Evolutionary conservation across 92 coral and sea anemone genomes (phyloP).

Genomic region (Bergia puertoricense): DNA sequence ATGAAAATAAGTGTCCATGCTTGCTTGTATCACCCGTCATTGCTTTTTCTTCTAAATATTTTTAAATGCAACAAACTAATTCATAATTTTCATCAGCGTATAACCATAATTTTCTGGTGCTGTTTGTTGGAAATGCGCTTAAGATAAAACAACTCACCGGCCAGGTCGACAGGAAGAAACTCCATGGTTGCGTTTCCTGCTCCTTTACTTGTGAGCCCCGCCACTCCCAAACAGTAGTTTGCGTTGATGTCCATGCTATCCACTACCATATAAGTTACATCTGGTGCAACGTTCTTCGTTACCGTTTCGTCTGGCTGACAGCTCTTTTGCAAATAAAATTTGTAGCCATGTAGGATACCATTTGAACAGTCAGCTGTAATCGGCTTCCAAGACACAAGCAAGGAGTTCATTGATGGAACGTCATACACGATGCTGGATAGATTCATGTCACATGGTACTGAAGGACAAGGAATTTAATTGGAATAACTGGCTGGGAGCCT

Average conservation of each 20-base stretch:
- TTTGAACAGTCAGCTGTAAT: not conserved
- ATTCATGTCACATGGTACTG: conserved; percentile 9
- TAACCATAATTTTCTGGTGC: no score
- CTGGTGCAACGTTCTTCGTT: not conserved
- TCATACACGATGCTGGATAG: not conserved
- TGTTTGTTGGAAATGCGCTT: not conserved
- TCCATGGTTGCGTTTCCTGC: conserved; percentile 12
- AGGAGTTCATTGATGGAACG: not conserved
- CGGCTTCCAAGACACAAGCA: conserved; percentile 11
- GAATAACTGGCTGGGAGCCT: no score
- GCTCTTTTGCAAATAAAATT: not conserved
- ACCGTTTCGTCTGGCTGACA: conserved; percentile 2
- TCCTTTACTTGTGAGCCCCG: conserved; percentile 4
- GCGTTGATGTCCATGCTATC: not conserved
- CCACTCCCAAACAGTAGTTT: conserved; percentile 26
- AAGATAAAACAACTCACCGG: conserved; percentile 1
- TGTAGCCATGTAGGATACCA: conserved; percentile 10
- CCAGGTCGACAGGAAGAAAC: conserved; percentile 13
- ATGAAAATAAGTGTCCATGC: no score
- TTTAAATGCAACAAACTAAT: no score
- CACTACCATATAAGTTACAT: not conserved
- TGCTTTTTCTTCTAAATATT: no score
- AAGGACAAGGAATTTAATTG: not conserved
- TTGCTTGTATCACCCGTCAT: no score
- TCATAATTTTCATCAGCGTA: not conserved